Conservation (phyloP, 2,797 vertebrate species). For the Chiroxiphia lanceolata region DNA sequence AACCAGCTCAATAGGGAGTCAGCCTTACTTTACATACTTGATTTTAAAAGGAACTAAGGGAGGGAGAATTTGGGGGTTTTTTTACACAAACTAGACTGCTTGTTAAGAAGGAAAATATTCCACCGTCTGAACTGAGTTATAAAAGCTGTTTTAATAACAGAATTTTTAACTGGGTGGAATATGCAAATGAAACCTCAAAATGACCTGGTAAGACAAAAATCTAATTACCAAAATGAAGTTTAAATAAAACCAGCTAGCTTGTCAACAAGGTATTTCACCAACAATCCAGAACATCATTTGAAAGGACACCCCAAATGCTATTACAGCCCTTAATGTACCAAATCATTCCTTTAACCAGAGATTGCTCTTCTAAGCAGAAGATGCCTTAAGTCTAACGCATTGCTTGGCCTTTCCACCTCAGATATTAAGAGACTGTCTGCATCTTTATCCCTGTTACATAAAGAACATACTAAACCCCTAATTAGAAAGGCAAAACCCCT, state of each 20-base stretch:
- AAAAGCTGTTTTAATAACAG: neutral
- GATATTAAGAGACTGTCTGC: neutral
- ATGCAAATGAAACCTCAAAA: neutral
- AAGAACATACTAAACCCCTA: neutral
- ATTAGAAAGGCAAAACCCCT: neutral
- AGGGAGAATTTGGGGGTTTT: neutral
- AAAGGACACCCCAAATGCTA: neutral
- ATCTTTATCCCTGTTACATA: neutral
- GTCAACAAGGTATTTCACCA: neutral
- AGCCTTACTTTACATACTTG: slow-evolving; percentile 18
- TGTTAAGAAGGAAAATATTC: neutral
- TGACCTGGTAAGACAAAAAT: neutral
- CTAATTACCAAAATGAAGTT: neutral
- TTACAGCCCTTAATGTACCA: neutral
- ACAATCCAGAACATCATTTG: neutral
- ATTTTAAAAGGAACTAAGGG: slow-evolving; percentile 7
- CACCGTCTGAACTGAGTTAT: neutral
- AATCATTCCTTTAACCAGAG: neutral
- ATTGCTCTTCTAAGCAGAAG: neutral
- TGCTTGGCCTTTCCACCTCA: neutral
- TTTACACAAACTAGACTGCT: neutral
- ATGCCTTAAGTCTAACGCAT: neutral
- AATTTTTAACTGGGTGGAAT: neutral
- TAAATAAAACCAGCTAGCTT: neutral
- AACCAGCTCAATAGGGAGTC: slow-evolving; percentile 23